Evolutionary conservation across 1,140 invertebrate genomes (phyloP), one percentile per base, ranked within the genome.

Genomic region (Eubasilissa regina): DNA sequence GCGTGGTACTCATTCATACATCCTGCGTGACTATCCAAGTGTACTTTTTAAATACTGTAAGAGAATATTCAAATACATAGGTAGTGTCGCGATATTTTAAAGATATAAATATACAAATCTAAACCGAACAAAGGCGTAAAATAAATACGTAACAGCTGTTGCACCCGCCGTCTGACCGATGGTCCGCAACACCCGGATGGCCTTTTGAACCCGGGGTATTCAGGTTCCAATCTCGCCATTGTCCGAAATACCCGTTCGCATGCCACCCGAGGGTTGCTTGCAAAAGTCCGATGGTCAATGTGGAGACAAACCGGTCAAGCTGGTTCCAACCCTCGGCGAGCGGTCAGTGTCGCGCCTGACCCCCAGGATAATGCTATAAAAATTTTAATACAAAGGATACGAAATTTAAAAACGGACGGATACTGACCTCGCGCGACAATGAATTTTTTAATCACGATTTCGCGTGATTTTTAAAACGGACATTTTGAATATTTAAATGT

Each of bases 201-300:
- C 47, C 66, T 48, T 17, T 66, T 35, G 25, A n/a, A 66, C 62
- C 62, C 21, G 13, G 15, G 35, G 9, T 66, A 43, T 66, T 44
- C 15, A 11, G 1, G 6, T 1, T 45, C 72, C 48, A 11, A 12
- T 15, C n/a, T 15, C 13, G 25, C 25, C 45, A 70, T 75, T 72
- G 62, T 77, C 75, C 62, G 58, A 25, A 62, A 66, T 64, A 58
- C 76, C 79, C 79, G 79, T 73, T 76, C 78, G 78, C 35, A 47
- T 73, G 62, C 58, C 48, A 64, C 53, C 45, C 35, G 45, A 68
- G 56, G 51, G 75, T 53, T 55, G 47, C 45, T 47, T 58, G 44
- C 75, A 68, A 76, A 80, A 80, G 72, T 44, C 70, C 75, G 51
- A 66, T 80, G 78, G 75, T 58, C 21, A 56, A 70, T 68, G 44